A percentile compares a stretch with the other conserved stretches of the same genome.
These are phyloP conservation scores for Unio pictorum DNA, from an alignment of 2,888 invertebrate genomes.

Conservation along the genomic window DNA sequence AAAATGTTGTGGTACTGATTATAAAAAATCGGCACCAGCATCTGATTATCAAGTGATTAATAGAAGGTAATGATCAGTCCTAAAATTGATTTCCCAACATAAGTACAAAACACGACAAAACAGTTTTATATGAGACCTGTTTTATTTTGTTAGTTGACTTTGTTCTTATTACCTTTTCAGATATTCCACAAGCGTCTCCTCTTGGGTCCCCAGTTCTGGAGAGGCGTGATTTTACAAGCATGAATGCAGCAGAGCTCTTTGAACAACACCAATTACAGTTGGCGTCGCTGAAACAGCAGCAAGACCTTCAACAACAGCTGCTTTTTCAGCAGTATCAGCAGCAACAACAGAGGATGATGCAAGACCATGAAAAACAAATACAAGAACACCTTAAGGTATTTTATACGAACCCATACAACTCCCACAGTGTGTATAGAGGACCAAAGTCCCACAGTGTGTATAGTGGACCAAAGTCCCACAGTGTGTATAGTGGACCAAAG, in stretches of 20 bases:
- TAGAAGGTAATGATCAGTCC: too few relatives aligned
- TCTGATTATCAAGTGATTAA: too few relatives aligned
- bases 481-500: too few relatives aligned
- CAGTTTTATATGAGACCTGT: not conserved
- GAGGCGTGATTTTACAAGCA: slow-evolving; percentile 22
- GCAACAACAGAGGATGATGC: slow-evolving; percentile 65
- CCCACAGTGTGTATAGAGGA: too few relatives aligned
- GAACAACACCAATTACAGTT: slow-evolving; percentile 64
- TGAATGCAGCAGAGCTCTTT: slow-evolving; percentile 27
- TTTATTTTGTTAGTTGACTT: not conserved
- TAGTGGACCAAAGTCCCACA: too few relatives aligned
- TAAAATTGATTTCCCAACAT: too few relatives aligned
- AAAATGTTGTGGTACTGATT: too few relatives aligned
- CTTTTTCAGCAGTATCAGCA: slow-evolving; percentile 67
- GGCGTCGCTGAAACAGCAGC: slow-evolving; percentile 64
- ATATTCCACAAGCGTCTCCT: slow-evolving; percentile 50
- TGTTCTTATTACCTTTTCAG: slow-evolving; percentile 29
- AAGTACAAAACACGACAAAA: not conserved
- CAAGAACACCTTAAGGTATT: slow-evolving; percentile 59
- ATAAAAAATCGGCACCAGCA: too few relatives aligned
- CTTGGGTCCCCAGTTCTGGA: slow-evolving; percentile 49
- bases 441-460: too few relatives aligned
- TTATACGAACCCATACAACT: too few relatives aligned
- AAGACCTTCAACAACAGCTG: slow-evolving; percentile 66
- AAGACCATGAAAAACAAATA: slow-evolving; percentile 67